Evolutionary conservation across 2,888 invertebrate species (phyloP).

Genomic region (Pollenia amentaria): DNA sequence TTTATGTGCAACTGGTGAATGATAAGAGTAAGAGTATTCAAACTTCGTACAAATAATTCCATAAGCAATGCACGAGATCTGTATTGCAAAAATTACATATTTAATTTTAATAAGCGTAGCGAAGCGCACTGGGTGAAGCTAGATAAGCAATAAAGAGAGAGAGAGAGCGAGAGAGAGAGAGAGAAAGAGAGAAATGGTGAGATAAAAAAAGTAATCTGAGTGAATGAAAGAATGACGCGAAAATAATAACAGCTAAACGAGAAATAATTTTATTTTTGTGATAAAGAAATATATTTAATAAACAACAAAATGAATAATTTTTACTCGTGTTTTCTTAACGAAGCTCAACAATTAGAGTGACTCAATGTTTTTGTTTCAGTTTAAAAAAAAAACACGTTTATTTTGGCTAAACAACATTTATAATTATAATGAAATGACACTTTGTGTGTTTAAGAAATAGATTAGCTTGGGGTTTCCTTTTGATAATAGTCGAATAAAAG

Average conservation of each 20-base stretch:
- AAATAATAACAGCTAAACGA: slow-evolving; percentile 29
- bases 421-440: not conserved
- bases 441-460: not conserved
- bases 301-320: slow-evolving; percentile 13
- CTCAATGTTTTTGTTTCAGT: slow-evolving; percentile 50
- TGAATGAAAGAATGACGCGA: slow-evolving; percentile 28
- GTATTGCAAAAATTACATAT: no score
- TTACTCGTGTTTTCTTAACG: not conserved
- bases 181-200: slow-evolving; percentile 25
- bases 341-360: slow-evolving; percentile 7
- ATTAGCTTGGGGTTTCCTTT: slow-evolving; percentile 32
- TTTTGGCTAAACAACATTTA: slow-evolving; percentile 30
- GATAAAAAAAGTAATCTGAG: slow-evolving; percentile 7
- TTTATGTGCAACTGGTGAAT: no score
- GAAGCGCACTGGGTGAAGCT: no score
- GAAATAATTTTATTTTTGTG: slow-evolving; percentile 12
- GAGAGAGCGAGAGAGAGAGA: slow-evolving; percentile 9
- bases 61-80: no score
- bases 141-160: slow-evolving; percentile 10
- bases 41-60: no score
- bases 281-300: slow-evolving; percentile 32
- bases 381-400: slow-evolving; percentile 34
- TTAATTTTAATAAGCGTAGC: no score
- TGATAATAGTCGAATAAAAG: slow-evolving; percentile 18
- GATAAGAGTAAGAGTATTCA: no score